Base-by-base conservation (phyloP, 2,113 vertebrate genomes). In the Neodontobutis hainanensis region DNA sequence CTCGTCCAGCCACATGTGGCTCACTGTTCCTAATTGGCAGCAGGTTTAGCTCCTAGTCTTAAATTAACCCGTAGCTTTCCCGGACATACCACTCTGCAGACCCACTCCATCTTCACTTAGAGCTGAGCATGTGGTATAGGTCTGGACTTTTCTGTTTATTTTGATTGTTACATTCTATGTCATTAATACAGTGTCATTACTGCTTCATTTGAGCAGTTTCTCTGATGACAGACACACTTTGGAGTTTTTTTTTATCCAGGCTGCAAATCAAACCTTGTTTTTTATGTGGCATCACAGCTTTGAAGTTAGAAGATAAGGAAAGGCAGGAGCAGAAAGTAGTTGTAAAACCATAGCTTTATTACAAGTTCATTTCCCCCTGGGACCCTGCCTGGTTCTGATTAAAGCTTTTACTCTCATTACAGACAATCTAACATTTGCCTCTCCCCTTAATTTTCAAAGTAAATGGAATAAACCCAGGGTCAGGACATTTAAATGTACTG, bases 1-100 rank as follows among this genome's bases (percentile, higher is more conserved):
- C 75, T 3, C 47, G 77, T 86, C 76, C 77, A 55, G 79, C 78
- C 85, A 91, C 92, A 90, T 91, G 86, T 87, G 62, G 89, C 83
- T 89, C 89, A 78, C 76, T 83, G 72, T 69, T 81, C 78, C 83
- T 93, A 92, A 94, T 93, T 92, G 91, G 88, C 92, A 93, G 84
- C 92, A 93, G 92, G 86, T 91, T 92, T 92, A 67, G 75, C 78
- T 85, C 69, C 78, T 73, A 63, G 83, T 84, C 87, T 88, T 85
- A 85, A 83, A 89, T 92, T 92, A 93, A 93, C 91, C 92, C 91
- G 32, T 90, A 75, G 80, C 75, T 81, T 78, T 82, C 90, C 89
- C 75, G 73, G 83, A 87, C 85, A 85, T 85, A 82, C 80, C 79
- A 80, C 78, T 64, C 51, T 3, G 35, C 50, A 2, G 47, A 88